Percentiles rank a stretch among this genome's conserved stretches.
These are phyloP conservation scores for Nemotelus nigrinus DNA, from an alignment of 2,888 invertebrate genomes.

Conservation along the genomic window DNA sequence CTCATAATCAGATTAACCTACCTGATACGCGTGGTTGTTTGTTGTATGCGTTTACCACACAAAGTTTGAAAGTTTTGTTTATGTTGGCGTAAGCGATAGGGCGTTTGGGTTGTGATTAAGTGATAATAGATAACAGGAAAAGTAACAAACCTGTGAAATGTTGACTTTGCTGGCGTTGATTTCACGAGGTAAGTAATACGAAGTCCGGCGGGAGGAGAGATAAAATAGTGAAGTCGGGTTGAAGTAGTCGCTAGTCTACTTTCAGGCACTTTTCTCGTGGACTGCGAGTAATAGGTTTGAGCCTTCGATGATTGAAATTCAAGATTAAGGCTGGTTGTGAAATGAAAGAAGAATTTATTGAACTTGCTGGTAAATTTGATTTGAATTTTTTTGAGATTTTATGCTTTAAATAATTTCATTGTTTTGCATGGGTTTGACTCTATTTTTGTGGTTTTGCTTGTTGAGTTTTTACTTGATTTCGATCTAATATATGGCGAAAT, in stretches of 20 bases:
- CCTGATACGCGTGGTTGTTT: not conserved
- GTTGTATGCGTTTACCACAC: not conserved
- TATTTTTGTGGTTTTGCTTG: not conserved
- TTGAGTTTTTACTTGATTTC: not conserved
- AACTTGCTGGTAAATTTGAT: not conserved
- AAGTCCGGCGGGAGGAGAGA: not conserved
- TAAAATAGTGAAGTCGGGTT: not conserved
- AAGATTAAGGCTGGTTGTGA: not conserved
- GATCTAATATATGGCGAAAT: too few relatives aligned
- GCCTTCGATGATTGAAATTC: not conserved
- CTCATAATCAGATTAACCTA: not conserved
- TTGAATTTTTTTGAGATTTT: not conserved
- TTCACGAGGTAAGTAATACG: constrained; percentile 19
- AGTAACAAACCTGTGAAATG: constrained; percentile 16
- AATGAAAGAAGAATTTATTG: not conserved
- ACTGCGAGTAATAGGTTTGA: not conserved
- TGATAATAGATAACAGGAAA: not conserved
- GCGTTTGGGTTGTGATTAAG: not conserved
- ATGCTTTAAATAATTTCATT: not conserved
- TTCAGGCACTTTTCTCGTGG: not conserved
- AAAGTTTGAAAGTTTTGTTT: too few relatives aligned
- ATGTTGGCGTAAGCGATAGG: not conserved
- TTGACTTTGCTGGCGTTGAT: constrained; percentile 17
- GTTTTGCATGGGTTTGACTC: not conserved
- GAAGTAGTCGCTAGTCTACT: not conserved